Evolutionary conservation across 2,797 vertebrate species (phyloP).

Genomic region (Toxotes lorentzi): DNA sequence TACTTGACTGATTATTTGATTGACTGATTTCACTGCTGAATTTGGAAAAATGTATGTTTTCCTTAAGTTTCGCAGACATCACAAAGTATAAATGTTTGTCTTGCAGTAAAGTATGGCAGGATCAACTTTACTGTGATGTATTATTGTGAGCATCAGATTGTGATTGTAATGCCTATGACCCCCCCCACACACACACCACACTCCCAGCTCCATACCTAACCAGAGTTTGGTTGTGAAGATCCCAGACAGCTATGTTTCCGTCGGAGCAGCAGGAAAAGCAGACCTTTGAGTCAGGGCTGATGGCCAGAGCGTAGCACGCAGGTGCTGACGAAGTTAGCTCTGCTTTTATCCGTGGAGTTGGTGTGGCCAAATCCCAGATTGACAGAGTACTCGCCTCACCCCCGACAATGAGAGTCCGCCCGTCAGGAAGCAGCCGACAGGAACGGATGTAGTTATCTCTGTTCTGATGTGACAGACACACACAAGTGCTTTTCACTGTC

Average conservation of each 20-base stretch:
- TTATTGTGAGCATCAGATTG: not conserved
- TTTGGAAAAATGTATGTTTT: not conserved
- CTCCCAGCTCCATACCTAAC: conserved; percentile 86
- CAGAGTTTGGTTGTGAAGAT: conserved; percentile 96
- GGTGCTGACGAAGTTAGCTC: conserved; percentile 95
- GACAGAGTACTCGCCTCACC: conserved; percentile 95
- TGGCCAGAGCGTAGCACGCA: conserved; percentile 95
- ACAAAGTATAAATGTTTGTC: not conserved
- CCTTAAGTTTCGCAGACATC: not conserved
- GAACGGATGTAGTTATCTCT: conserved; percentile 94
- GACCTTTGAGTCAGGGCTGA: conserved; percentile 97
- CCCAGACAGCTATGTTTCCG: conserved; percentile 97
- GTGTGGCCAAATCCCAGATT: conserved; percentile 96
- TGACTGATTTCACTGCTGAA: too few relatives aligned
- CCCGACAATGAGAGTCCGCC: conserved; percentile 94
- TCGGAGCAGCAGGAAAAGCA: conserved; percentile 98
- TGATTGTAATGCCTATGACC: not conserved
- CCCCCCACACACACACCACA: not conserved
- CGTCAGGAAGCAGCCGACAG: conserved; percentile 94
- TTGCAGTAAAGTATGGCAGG: not conserved
- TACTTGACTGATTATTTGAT: not conserved
- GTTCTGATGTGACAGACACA: conserved; percentile 75
- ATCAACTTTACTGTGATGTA: not conserved
- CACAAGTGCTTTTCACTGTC: not conserved
- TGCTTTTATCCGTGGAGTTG: conserved; percentile 95